These are phyloP conservation scores for Bombus vancouverensis DNA, from an alignment of 1,140 invertebrate species.

Conservation along the genomic window DNA sequence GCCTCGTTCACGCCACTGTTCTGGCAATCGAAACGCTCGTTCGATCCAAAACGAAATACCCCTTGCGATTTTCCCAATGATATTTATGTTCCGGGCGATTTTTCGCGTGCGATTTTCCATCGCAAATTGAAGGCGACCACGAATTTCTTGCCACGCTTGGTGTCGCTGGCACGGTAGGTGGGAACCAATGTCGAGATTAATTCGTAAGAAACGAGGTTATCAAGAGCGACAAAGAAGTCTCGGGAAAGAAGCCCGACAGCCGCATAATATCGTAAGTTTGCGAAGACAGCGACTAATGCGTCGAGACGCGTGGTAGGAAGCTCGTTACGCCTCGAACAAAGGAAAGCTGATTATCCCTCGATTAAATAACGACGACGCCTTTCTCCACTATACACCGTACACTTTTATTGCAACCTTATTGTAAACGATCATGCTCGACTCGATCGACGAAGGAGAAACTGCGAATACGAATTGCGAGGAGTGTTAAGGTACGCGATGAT, in stretches of 20 bases:
- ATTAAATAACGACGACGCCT: not conserved
- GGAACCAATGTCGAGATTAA: slow-evolving; percentile 28
- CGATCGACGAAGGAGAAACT: not conserved
- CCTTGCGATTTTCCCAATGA: not conserved
- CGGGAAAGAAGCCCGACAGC: slow-evolving; percentile 32
- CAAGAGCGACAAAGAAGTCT: slow-evolving; percentile 25
- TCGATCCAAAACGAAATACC: not conserved
- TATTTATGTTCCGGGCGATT: not conserved
- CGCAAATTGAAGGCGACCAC: not conserved
- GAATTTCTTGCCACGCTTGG: not conserved
- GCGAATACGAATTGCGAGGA: not conserved
- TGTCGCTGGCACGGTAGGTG: too few species aligned
- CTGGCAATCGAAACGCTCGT: not conserved
- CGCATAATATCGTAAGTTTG: slow-evolving; percentile 18
- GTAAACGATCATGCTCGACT: not conserved
- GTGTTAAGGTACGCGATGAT: not conserved
- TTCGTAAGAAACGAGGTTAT: slow-evolving; percentile 24
- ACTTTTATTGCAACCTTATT: too few species aligned
- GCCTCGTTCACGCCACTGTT: not conserved
- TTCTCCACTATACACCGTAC: not conserved
- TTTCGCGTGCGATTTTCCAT: not conserved
- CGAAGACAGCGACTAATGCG: slow-evolving; percentile 11
- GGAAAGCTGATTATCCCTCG: slow-evolving; percentile 11
- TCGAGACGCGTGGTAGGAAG: not conserved
- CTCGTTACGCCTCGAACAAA: slow-evolving; percentile 8